Percentiles rank a stretch among this genome's conserved stretches.
Conservation (phyloP, 2,797 vertebrate genomes). For the Florisuga fusca region DNA sequence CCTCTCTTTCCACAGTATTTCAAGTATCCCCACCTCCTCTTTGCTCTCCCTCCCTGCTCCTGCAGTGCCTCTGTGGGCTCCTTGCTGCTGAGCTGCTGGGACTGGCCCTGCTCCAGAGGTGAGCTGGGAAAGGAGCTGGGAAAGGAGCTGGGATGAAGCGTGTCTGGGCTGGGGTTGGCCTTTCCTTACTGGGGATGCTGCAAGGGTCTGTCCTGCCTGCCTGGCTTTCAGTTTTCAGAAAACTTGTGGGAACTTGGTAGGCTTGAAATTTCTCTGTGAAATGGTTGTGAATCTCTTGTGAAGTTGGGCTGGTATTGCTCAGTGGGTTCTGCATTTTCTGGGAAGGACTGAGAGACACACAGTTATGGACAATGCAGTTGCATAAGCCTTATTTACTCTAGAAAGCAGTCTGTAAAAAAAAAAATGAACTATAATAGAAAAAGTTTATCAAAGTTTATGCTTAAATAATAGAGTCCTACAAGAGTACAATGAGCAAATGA, state of each 20-base stretch:
- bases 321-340: neutral
- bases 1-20: neutral
- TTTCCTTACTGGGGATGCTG: accelerated
- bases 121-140: neutral
- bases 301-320: neutral
- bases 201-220: neutral
- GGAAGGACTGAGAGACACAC: neutral
- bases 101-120: no score
- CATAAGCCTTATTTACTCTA: neutral
- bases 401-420: neutral
- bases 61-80: neutral
- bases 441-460: neutral
- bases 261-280: neutral
- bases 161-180: neutral
- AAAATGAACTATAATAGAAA: neutral
- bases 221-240: neutral
- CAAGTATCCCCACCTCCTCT: neutral
- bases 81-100: neutral
- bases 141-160: neutral
- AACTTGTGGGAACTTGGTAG: accelerated
- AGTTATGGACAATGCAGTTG: accelerated
- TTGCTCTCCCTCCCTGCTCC: neutral
- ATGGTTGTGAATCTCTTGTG: no score
- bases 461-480: neutral
- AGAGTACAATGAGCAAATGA: neutral